These are phyloP conservation scores for Podarcis raffonei DNA, from an alignment of 2,113 vertebrate species.

Conservation along the genomic window DNA sequence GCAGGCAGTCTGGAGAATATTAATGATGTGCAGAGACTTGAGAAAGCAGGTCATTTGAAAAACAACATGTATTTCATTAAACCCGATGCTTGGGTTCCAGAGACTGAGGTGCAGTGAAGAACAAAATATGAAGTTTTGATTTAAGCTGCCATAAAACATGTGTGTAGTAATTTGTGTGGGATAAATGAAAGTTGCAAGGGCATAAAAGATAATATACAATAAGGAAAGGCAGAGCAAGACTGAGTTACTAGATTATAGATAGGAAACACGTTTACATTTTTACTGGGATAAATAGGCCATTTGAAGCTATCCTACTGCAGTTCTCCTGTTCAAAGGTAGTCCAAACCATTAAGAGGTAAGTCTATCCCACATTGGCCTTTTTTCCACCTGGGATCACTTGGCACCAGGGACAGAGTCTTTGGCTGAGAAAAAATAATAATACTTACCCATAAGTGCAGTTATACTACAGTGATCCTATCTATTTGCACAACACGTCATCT, in stretches of 20 bases:
- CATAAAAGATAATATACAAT: not conserved
- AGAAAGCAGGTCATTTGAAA: constrained; percentile 43
- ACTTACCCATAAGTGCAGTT: not conserved
- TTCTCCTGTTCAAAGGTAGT: not conserved
- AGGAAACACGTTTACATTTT: not conserved
- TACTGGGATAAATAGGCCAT: not conserved
- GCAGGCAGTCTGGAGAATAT: constrained; percentile 13
- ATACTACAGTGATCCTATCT: not conserved
- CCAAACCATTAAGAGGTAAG: too few relatives aligned
- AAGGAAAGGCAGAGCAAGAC: not conserved
- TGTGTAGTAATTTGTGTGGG: not conserved
- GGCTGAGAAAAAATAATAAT: not conserved
- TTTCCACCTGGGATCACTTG: not conserved
- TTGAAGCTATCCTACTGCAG: not conserved
- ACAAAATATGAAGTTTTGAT: not conserved
- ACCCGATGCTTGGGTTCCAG: not conserved
- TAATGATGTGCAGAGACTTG: constrained; percentile 32
- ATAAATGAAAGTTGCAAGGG: not conserved
- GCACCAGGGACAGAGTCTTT: not conserved
- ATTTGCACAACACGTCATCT: not conserved
- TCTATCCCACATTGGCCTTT: not conserved
- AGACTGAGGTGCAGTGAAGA: not conserved
- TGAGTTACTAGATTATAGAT: not conserved
- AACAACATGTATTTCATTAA: constrained; percentile 12
- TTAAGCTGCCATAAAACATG: not conserved